These are phyloP conservation scores for Beaufortia kweichowensis DNA, from an alignment of 2,113 vertebrate genomes.

Conservation along the genomic window DNA sequence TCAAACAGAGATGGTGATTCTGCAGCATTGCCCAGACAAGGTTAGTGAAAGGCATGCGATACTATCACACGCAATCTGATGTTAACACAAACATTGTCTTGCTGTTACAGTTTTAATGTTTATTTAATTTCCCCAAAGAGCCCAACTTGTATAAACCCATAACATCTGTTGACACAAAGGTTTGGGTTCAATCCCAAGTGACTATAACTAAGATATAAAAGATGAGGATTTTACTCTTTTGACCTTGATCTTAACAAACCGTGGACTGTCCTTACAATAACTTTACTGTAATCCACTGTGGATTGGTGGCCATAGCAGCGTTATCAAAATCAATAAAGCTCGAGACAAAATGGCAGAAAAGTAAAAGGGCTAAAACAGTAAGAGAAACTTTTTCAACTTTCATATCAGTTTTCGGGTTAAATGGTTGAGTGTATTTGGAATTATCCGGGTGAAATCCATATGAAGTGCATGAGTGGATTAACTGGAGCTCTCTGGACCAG, in stretches of 20 bases:
- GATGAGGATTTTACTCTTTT: not conserved
- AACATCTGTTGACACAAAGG: no score
- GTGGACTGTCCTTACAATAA: not conserved
- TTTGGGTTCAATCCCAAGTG: not conserved
- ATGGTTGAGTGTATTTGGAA: conserved; percentile 8
- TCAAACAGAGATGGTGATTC: no score
- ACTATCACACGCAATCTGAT: no score
- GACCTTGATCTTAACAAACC: not conserved
- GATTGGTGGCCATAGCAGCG: not conserved
- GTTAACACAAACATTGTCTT: no score
- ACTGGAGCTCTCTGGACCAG: not conserved
- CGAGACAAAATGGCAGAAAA: not conserved
- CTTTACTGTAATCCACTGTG: not conserved
- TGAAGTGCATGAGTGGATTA: conserved; percentile 15
- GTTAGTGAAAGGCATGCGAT: no score
- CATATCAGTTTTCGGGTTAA: conserved; percentile 1
- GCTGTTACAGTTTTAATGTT: no score
- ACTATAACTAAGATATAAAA: no score
- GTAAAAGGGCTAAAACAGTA: not conserved
- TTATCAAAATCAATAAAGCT: conserved; percentile 10
- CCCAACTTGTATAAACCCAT: no score
- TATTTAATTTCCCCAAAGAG: no score
- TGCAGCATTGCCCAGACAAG: no score
- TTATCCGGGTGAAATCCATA: conserved; percentile 19
- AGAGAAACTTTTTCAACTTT: conserved; percentile 4